A percentile compares a stretch with the other conserved stretches of the same genome.
Evolutionary conservation across 2,888 invertebrate genomes (phyloP).

Genomic region (Pseudanteris insignis): DNA sequence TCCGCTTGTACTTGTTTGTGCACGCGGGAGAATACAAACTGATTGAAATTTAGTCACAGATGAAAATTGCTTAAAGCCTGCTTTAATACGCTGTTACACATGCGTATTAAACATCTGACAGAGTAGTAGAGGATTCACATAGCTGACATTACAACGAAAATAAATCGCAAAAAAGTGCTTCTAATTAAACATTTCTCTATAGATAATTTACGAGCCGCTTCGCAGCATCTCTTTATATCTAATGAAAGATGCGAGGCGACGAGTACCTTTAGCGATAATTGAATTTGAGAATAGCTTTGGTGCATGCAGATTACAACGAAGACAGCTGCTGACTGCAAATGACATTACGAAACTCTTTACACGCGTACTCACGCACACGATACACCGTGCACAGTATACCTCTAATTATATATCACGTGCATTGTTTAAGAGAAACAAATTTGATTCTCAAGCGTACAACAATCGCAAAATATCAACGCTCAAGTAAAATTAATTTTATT

Average conservation of each 20-base stretch:
- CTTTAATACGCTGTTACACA: too few relatives aligned
- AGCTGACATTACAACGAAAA: slow-evolving; percentile 25
- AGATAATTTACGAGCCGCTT: slow-evolving; percentile 14
- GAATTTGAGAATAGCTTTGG: slow-evolving; percentile 46
- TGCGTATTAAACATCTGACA: slow-evolving; percentile 6
- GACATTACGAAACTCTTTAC: slow-evolving; percentile 18
- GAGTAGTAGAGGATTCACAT: slow-evolving; percentile 1
- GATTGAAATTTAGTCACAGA: too few relatives aligned
- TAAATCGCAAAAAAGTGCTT: slow-evolving; percentile 18
- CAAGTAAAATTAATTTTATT: too few relatives aligned
- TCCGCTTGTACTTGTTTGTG: too few relatives aligned
- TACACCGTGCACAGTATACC: slow-evolving; percentile 2
- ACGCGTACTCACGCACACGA: slow-evolving; percentile 1
- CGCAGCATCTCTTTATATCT: slow-evolving; percentile 19
- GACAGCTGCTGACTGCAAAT: slow-evolving; percentile 20
- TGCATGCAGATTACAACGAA: slow-evolving; percentile 22
- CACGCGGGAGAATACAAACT: too few relatives aligned
- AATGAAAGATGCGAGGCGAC: slow-evolving; percentile 21
- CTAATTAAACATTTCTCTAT: slow-evolving; percentile 27
- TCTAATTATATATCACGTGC: slow-evolving; percentile 7
- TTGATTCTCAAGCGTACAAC: slow-evolving; percentile 4
- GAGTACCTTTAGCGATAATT: slow-evolving; percentile 41
- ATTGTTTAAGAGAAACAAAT: slow-evolving; percentile 6
- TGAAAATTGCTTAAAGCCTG: too few relatives aligned
- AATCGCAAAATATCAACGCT: too few relatives aligned